Evolutionary conservation across 2,797 vertebrate species (phyloP), one percentile per base, ranked within the genome.

Genomic region (Ispidina lecontei): DNA sequence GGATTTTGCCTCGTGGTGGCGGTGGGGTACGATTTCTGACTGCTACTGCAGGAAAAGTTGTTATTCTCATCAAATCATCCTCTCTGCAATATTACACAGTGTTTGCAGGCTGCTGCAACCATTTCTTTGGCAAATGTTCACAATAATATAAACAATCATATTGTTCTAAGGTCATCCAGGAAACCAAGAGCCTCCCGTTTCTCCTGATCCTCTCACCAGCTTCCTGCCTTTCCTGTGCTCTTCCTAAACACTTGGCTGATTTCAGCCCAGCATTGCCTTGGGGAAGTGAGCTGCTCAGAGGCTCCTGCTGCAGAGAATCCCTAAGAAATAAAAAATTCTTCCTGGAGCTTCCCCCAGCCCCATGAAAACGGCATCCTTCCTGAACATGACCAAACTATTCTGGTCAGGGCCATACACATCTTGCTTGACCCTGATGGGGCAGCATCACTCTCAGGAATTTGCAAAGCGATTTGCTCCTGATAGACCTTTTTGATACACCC

Each of bases 81-180:
- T 47, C 56, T 82, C 43, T 64, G 44, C 31, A 59, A 52, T 15
- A n/a, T 63, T 46, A 31, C 2, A 31, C 35, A 33, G 21, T 8
- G 3, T 39, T 76, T 90, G 87, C 43, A 71, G 70, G 9, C 52
- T n/a, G 49, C 44, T 82, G 52, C 63, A 51, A 81, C 37, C 10
- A 10, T 33, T 91, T 73, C 28, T 75, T 49, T 93, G 92, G 89
- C 82, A 90, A 84, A 68, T 14, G n/a, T n/a, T 86, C 70, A 43
- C 59, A 79, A n/a, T 65, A 88, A 88, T 83, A 78, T 31, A 84
- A 91, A 83, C 68, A 90, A 46, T 77, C 33, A 16, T 67, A 86
- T 90, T 93, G 89, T 96, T 91, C 80, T 84, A 33, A 76, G n/a
- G 74, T 82, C 74, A 91, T 95, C 81, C 89, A 82, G 89, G 92